A percentile compares a stretch with the other conserved stretches of the same genome.
phyloP scores from a whole-genome alignment of 2,797 vertebrate genomes.

The Discoglossus pictus region DNA sequence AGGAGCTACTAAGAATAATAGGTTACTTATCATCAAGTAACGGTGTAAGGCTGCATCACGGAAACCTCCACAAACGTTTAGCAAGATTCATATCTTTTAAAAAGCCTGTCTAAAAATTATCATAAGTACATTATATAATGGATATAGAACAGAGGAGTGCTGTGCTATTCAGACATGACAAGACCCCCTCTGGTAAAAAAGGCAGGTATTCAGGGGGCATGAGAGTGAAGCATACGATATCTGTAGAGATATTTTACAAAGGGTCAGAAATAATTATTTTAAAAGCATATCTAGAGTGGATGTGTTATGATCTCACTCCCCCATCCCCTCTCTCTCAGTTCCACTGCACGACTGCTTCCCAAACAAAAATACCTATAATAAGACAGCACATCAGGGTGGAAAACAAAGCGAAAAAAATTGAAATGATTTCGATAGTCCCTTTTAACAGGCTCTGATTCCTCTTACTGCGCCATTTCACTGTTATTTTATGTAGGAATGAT shows the following conservation, averaged over 20 bases:
- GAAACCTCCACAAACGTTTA: too few species aligned
- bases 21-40: not conserved
- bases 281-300: slow-evolving; percentile 58
- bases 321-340: not conserved
- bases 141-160: not conserved
- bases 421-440: slow-evolving; percentile 11
- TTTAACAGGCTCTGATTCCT: slow-evolving; percentile 23
- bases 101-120: too few species aligned
- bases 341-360: slow-evolving; percentile 11
- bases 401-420: slow-evolving; percentile 1
- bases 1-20: not conserved
- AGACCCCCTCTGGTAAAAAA: not conserved
- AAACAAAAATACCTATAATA: slow-evolving; percentile 16
- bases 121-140: not conserved
- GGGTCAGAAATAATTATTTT: slow-evolving; percentile 63
- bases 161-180: slow-evolving; percentile 5
- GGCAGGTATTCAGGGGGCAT: not conserved
- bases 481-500: slow-evolving; percentile 8
- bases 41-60: not conserved
- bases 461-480: too few species aligned
- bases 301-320: not conserved
- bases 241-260: slow-evolving; percentile 15
- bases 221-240: not conserved
- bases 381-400: slow-evolving; percentile 14
- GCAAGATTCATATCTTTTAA: too few species aligned